Conservation (phyloP, 2,888 invertebrate genomes). For the Diplazon laetatorius region DNA sequence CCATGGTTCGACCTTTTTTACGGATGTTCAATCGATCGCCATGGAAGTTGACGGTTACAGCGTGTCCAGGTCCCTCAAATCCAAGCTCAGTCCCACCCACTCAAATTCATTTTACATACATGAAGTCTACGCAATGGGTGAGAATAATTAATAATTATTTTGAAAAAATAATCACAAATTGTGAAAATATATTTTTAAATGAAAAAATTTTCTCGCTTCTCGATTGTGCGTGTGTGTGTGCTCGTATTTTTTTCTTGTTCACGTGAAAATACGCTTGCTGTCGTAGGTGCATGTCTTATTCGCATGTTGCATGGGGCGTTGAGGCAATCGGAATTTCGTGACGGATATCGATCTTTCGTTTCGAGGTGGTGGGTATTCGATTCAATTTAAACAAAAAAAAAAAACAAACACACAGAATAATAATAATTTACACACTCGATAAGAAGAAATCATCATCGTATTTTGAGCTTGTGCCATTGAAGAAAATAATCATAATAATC, state of each 20-base stretch:
- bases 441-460: too few species aligned
- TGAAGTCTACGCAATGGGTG: constrained; percentile 74
- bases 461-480: too few species aligned
- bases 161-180: too few species aligned
- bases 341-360: constrained; percentile 76
- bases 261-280: constrained; percentile 63
- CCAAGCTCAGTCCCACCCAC: constrained; percentile 69
- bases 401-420: too few species aligned
- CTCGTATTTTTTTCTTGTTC: too few species aligned
- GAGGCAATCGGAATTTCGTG: constrained; percentile 73
- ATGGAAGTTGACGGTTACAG: constrained; percentile 77
- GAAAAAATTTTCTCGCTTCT: constrained; percentile 2
- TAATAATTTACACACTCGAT: not conserved
- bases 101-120: constrained; percentile 68
- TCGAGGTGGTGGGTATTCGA: constrained; percentile 77
- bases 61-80: constrained; percentile 71
- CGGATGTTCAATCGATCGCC: constrained; percentile 71
- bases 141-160: not conserved
- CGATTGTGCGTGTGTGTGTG: too few species aligned
- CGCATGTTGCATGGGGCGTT: constrained; percentile 78
- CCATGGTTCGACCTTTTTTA: constrained; percentile 70
- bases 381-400: constrained; percentile 10
- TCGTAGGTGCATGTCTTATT: constrained; percentile 80
- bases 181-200: not conserved
- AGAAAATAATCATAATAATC: too few species aligned